Evolutionary conservation across 2,797 vertebrate species (phyloP).

Genomic region (Paramormyrops hopkinsi): DNA sequence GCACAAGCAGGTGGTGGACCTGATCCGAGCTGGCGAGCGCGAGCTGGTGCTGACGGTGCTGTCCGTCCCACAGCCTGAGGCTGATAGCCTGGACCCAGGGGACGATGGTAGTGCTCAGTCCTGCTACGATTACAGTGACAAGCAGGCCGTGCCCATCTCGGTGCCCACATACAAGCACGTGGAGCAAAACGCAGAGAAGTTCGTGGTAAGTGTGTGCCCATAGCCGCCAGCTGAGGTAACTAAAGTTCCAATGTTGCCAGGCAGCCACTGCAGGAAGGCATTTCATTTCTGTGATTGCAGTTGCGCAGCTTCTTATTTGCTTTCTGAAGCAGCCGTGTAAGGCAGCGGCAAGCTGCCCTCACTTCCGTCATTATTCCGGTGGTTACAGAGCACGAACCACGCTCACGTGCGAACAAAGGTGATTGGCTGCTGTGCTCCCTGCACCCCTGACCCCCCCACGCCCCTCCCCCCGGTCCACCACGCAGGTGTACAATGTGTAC

Average conservation of each 20-base stretch:
- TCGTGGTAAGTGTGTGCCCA: constrained; percentile 73
- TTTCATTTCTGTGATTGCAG: neutral
- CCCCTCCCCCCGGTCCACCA: neutral
- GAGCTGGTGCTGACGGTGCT: constrained; percentile 85
- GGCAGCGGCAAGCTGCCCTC: neutral
- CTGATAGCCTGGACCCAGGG: constrained; percentile 81
- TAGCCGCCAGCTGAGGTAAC: neutral
- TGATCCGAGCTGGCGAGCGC: constrained; percentile 88
- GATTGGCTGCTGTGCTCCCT: neutral
- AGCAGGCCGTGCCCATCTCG: constrained; percentile 94
- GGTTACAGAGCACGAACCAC: neutral
- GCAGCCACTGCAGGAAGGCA: neutral
- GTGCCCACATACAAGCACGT: constrained; percentile 95
- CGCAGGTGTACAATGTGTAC: constrained; percentile 87
- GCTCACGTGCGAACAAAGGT: neutral
- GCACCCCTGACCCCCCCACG: neutral
- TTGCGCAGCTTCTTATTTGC: neutral
- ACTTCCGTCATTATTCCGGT: neutral
- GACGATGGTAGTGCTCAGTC: constrained; percentile 84
- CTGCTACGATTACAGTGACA: constrained; percentile 95
- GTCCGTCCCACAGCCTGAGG: constrained; percentile 87
- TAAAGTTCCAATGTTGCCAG: neutral
- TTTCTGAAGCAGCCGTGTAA: neutral
- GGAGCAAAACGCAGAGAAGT: constrained; percentile 88
- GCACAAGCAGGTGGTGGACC: constrained; percentile 96